Evolutionary conservation across 2,113 vertebrate genomes (phyloP).

Genomic region (Mungos mungo): DNA sequence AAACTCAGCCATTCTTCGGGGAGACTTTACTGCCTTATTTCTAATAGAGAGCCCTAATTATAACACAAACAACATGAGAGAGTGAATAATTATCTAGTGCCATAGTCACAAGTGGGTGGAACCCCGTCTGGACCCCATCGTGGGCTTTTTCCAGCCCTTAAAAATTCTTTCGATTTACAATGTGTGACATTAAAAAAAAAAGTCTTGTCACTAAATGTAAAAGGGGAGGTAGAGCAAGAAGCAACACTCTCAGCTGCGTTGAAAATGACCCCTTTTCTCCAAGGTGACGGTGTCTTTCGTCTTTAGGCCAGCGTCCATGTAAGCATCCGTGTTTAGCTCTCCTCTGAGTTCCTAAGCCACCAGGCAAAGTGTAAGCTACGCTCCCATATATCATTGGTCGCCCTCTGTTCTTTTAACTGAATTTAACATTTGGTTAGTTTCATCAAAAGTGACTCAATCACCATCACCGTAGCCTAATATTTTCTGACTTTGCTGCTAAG

Average conservation of each 20-base stretch:
- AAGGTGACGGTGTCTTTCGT: background rate
- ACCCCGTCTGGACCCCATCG: background rate
- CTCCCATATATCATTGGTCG: background rate
- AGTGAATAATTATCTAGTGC: conserved; percentile 64
- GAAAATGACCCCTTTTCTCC: background rate
- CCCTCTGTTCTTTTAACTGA: background rate
- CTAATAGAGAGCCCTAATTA: conserved; percentile 78
- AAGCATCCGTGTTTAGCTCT: background rate
- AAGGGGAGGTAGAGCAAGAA: background rate
- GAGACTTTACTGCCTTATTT: conserved; percentile 74
- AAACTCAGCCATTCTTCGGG: conserved; percentile 59
- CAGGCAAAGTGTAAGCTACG: background rate
- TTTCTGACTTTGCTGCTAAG: conserved; percentile 17
- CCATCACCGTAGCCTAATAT: background rate
- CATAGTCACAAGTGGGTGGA: background rate
- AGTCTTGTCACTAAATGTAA: conserved; percentile 38
- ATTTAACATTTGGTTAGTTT: background rate
- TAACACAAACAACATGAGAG: conserved; percentile 51
- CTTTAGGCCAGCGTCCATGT: too few species aligned
- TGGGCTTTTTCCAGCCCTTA: conserved; percentile 60
- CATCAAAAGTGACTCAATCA: background rate
- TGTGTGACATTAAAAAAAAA: conserved; percentile 57
- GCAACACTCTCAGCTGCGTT: background rate
- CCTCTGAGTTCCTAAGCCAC: background rate
- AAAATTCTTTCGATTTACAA: conserved; percentile 67